Percentiles rank a stretch among this genome's conserved stretches.
Evolutionary conservation across 1,140 invertebrate species (phyloP).

Genomic region (Zaprionus vittiger): DNA sequence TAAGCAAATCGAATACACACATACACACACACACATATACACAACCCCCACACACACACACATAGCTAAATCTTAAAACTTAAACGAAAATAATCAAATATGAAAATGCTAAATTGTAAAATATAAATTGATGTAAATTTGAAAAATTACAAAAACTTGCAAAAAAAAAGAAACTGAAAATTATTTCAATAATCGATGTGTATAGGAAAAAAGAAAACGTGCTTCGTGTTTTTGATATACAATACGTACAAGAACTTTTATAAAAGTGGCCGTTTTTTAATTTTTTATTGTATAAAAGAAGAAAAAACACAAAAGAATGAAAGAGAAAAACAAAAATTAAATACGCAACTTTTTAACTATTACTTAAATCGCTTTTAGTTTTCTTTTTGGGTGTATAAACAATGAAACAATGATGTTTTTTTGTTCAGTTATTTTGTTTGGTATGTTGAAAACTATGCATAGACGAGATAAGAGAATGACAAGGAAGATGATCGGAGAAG

Average conservation of each 20-base stretch:
- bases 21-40: conserved; percentile 36
- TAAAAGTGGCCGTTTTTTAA: conserved; percentile 50
- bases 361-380: conserved; percentile 45
- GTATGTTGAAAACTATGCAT: conserved; percentile 71
- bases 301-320: conserved; percentile 10
- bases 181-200: conserved; percentile 70
- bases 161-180: conserved; percentile 55
- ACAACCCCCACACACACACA: conserved; percentile 31
- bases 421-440: conserved; percentile 71
- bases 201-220: conserved; percentile 60
- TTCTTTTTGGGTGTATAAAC: conserved; percentile 46
- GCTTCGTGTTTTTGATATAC: conserved; percentile 65
- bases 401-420: conserved; percentile 31
- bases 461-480: conserved; percentile 22
- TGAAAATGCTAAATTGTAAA: conserved; percentile 75
- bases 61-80: conserved; percentile 79
- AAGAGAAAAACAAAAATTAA: conserved; percentile 15
- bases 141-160: conserved; percentile 35
- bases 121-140: conserved; percentile 72
- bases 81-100: conserved; percentile 70
- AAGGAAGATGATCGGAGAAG: conserved; percentile 12
- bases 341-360: conserved; percentile 46
- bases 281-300: conserved; percentile 54
- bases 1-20: conserved; percentile 51
- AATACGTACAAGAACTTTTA: conserved; percentile 51